Conservation (phyloP, 1,140 invertebrate species). For the Brachionus paranguensis region DNA sequence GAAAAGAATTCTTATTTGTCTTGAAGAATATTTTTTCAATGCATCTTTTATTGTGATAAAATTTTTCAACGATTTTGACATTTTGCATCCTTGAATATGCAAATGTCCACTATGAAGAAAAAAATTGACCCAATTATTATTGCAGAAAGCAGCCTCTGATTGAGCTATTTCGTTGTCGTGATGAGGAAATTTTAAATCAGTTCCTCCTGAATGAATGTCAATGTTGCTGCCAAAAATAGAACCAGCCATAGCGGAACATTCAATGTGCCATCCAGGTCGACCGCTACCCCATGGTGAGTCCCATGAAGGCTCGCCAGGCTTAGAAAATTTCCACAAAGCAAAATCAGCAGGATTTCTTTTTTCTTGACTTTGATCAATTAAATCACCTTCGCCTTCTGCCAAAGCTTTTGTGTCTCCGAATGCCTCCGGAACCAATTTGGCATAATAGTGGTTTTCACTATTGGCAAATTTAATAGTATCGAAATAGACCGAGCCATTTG, state of each 20-base stretch:
- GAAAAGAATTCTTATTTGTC: conserved; percentile 87
- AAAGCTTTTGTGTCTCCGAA: conserved; percentile 84
- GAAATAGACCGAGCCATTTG: conserved; percentile 94
- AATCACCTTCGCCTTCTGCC: conserved; percentile 93
- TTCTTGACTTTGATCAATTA: conserved; percentile 66
- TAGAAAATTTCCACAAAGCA: conserved; percentile 94
- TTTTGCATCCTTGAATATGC: conserved; percentile 98
- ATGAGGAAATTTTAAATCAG: conserved; percentile 97
- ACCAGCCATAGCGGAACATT: conserved; percentile 97
- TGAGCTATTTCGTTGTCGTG: conserved; percentile 99
- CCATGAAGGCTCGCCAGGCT: conserved; percentile 94
- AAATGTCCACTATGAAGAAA: conserved; percentile 97
- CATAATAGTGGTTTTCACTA: conserved; percentile 81
- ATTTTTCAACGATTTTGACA: conserved; percentile 99
- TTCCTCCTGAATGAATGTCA: conserved; percentile 96
- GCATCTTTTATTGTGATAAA: conserved; percentile 95
- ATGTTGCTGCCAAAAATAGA: conserved; percentile 77
- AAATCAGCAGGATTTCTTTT: conserved; percentile 88
- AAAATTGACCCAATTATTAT: conserved; percentile 88
- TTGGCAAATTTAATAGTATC: conserved; percentile 82
- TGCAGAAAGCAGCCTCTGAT: conserved; percentile 84
- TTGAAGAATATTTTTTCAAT: conserved; percentile 72
- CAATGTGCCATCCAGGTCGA: conserved; percentile 92
- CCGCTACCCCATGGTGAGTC: conserved; percentile 86
- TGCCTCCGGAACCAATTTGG: conserved; percentile 91